Conservation (phyloP, 2,888 invertebrate genomes). For the Trissolcus brochymenae region DNA sequence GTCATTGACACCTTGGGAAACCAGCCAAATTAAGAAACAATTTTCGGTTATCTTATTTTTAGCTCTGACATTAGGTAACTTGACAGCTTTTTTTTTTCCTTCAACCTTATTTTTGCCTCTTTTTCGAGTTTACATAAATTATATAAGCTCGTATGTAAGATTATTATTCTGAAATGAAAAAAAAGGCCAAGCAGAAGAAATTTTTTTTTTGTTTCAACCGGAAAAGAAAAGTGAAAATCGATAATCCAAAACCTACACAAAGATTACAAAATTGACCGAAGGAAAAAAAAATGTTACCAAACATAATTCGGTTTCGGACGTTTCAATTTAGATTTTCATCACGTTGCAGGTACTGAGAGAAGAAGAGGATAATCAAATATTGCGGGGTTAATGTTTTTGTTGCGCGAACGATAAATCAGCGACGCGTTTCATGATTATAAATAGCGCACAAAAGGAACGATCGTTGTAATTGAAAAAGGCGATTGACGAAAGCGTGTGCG, state of each 20-base stretch:
- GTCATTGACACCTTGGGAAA: constrained; percentile 40
- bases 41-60: constrained; percentile 5
- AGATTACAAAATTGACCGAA: not conserved
- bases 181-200: too few species aligned
- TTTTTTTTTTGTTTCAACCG: too few species aligned
- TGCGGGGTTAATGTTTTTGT: constrained; percentile 30
- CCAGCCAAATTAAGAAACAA: constrained; percentile 20
- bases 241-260: too few species aligned
- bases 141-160: not conserved
- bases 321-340: constrained; percentile 12
- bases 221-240: too few species aligned
- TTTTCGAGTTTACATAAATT: not conserved
- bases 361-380: constrained; percentile 21
- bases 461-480: constrained; percentile 49
- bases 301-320: not conserved
- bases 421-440: constrained; percentile 36
- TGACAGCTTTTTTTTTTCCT: not conserved
- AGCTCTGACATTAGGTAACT: not conserved
- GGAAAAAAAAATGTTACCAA: not conserved
- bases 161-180: too few species aligned
- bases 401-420: constrained; percentile 39
- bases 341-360: not conserved
- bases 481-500: constrained; percentile 46
- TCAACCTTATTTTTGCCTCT: not conserved
- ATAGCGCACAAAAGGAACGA: constrained; percentile 34